phyloP scores from a whole-genome alignment of 2,888 invertebrate genomes.

The Cataglyphis albicans region DNA sequence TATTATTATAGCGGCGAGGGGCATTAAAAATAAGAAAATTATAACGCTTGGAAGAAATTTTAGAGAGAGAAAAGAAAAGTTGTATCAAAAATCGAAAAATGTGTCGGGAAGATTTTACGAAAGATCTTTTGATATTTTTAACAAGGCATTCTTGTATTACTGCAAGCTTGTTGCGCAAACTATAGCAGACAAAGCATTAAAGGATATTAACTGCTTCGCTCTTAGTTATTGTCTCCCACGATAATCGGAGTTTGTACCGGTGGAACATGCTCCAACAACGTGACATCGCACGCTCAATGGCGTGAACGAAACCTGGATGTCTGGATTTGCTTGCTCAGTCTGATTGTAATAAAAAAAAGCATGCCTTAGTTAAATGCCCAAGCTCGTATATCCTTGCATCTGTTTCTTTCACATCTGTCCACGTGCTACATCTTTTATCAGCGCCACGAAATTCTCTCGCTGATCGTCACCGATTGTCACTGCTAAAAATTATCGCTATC shows the following conservation, averaged over 20 bases:
- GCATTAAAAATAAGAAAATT: neutral
- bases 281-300: constrained; percentile 52
- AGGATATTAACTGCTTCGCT: neutral
- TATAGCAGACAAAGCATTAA: neutral
- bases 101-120: neutral
- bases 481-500: neutral
- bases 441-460: neutral
- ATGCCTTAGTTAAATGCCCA: neutral
- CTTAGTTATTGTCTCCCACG: neutral
- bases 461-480: neutral
- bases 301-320: constrained; percentile 61
- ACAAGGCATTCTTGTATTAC: neutral
- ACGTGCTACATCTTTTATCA: neutral
- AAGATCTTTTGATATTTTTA: neutral
- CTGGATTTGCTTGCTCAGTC: neutral
- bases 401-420: neutral
- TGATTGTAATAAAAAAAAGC: constrained; percentile 26
- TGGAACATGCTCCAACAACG: constrained; percentile 46
- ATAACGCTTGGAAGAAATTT: neutral
- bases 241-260: neutral
- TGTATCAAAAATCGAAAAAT: neutral
- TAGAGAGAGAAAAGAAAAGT: neutral
- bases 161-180: neutral
- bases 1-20: too few species aligned
- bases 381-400: neutral